Evolutionary conservation across 1,140 invertebrate species (phyloP).

Genomic region (Bathynomus jamesi): DNA sequence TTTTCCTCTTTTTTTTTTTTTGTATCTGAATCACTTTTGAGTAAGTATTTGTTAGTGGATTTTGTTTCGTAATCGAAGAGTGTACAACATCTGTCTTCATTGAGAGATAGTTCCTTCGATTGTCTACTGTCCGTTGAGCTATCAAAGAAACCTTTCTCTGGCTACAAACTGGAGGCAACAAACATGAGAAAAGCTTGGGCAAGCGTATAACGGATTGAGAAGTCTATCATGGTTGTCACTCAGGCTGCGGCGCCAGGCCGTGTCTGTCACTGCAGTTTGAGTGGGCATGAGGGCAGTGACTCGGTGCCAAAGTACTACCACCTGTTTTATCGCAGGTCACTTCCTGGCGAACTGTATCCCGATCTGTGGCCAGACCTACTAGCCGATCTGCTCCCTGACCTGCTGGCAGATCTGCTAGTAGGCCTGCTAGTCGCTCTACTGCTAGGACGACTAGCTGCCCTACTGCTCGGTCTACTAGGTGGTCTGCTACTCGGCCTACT

Average conservation of each 20-base stretch:
- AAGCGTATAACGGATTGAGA: no score
- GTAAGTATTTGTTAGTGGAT: no score
- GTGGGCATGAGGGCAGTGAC: background rate
- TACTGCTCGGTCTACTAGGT: conserved; percentile 29
- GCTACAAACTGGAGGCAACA: no score
- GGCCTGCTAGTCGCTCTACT: conserved; percentile 35
- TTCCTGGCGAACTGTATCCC: conserved; percentile 36
- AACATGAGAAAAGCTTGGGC: no score
- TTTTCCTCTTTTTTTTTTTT: no score
- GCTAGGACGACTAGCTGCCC: conserved; percentile 33
- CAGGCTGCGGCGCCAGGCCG: background rate
- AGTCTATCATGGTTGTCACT: background rate
- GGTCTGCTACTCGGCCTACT: conserved; percentile 30
- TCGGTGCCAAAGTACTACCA: background rate
- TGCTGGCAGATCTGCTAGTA: conserved; percentile 36
- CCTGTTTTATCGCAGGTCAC: conserved; percentile 32
- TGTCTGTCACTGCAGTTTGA: background rate
- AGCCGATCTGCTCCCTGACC: conserved; percentile 37
- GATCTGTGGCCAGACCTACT: conserved; percentile 37
- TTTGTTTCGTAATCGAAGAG: no score
- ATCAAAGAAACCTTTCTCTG: no score
- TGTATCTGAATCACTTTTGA: no score
- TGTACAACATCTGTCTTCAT: no score
- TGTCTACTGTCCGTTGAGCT: no score
- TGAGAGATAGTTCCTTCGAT: no score